Evolutionary conservation across 2,113 vertebrate species (phyloP), one percentile per base, ranked within the genome.

Genomic region (Stercorarius parasiticus): DNA sequence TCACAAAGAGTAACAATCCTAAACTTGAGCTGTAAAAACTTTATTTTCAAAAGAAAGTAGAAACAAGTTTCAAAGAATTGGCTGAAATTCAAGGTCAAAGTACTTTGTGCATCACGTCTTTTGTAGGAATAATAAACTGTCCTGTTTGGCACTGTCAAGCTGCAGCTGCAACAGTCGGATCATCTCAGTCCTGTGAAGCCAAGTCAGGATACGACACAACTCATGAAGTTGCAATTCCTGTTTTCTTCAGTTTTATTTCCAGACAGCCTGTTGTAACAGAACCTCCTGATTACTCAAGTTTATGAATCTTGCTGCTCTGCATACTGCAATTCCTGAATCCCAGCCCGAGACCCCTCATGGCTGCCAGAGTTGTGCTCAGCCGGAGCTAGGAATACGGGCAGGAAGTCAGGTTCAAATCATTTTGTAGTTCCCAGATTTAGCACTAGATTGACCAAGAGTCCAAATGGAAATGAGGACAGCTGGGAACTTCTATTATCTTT

Each of bases 241-340:
- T 77, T 96, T 95, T 73, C 85, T 86, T 86, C 77, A 53, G 36
- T 29, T 90, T 95, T 89, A 78, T 84, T 89, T 82, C 73, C 82
- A 72, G 43, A 64, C 82, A 52, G 56, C 82, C 64, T 92, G 58
- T 95, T 80, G 70, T 83, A 92, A 93, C 15, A 93, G 61, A 90
- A 76, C 58, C 73, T 79, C 55, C 62, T 4, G 10, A 80, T 88
- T 86, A 80, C 67, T 86, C 40, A 80, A 53, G 58, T 73, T 88
- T 88, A 65, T 65, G 71, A 92, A 80, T 49, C 86, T 86, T 85
- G 85, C n/a, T 70, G 52, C 78, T 82, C 62, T 90, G 78, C 16
- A 13, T 59, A 56, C 62, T 76, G 88, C 36, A 86, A 11, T 80
- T 88, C 85, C 74, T 59, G 56, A 90, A 82, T 93, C 52, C 32